Base-by-base conservation (phyloP, 2,888 invertebrate genomes). In the Melanostoma scalare region DNA sequence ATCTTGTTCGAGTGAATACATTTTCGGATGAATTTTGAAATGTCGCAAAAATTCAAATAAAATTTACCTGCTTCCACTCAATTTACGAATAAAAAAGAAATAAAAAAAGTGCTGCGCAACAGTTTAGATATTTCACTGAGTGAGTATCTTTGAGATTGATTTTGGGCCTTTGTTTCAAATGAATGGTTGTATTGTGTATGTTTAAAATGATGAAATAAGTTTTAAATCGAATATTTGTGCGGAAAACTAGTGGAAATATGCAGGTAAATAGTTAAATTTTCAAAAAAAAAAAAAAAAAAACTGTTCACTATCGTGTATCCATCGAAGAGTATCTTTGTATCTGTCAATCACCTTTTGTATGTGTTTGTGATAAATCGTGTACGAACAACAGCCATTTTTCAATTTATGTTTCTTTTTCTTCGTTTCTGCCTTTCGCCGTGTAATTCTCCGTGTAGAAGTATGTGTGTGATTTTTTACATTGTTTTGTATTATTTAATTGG, bases 311-410 rank as follows among this genome's bases (percentile, higher is more conserved):
- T 82, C 76, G 67, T 68, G 50, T 69, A 76, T 69, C 31, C 6
- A n/a, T 20, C 20, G 20, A 20, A 58, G 40, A 42, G 67, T 78
- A 65, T 82, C 69, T 68, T 31, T 60, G 82, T 78, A 48, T 84
- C 58, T 42, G 73, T 58, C 40, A 40, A 44, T 48, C 31, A 69
- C 30, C 20, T 69, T 63, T 38, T 63, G 38, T 44, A 44, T 78
- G 82, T 84, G 63, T 78, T 20, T 73, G 82, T 82, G 82, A 69
- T 78, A 78, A 56, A 40, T 65, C 65, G 84, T 79, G 78, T 84
- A 84, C 78, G 69, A 71, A 84, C 84, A 84, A 79, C 84, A 78
- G 79, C 79, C 65, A 74, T 78, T 80, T 77, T 69, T 56, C 31
- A 53, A 44, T 30, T 53, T 33, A 9, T 67, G 42, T 44, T 44